Base-by-base conservation (phyloP, 2,888 invertebrate genomes). In the Andrena hattorfiana region DNA sequence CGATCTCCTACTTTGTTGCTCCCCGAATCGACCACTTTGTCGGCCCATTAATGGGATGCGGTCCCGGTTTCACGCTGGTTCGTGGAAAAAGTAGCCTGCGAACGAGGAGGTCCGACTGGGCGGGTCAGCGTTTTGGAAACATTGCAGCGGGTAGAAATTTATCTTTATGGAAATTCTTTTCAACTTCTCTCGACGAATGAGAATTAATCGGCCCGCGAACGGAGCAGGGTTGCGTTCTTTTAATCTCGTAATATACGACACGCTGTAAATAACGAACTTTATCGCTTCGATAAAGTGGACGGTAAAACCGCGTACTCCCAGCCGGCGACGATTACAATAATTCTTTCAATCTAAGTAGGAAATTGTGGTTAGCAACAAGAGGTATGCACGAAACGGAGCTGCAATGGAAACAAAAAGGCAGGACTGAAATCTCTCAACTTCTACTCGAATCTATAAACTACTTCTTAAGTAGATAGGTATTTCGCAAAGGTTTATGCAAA, bases 121-220 rank as follows among this genome's bases (percentile, higher is more conserved):
- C 80, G 74, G 81, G 66, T 49, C 72, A 8, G 3, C 10, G 35
- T 79, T 81, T 74, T 42, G 54, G 32, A 62, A 74, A 75, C 35
- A 23, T 60, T 49, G 66, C 66, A 35, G n/a, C 30, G 42, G n/a
- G 56, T n/a, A 30, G 67, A 71, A 67, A 81, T 81, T 81, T 82
- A 81, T 81, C 70, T 81, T 82, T 82, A 81, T 75, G 67, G 81
- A 71, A 81, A 81, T 75, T 63, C 81, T 63, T 71, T 20, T 6
- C 3, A 68, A 35, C 20, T 30, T 51, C 42, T 49, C 28, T 66
- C 60, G 81, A 60, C 60, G 54, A 70, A 71, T 60, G 16, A n/a
- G 28, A 75, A 54, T 70, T 49, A 70, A 66, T 81, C 68, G 69
- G 20, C 23, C 28, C 42, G 60, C 16, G n/a, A 23, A 62, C 30